These are phyloP conservation scores for Drosophila nebulosa DNA, from an alignment of 1,140 invertebrate genomes.

Conservation along the genomic window DNA sequence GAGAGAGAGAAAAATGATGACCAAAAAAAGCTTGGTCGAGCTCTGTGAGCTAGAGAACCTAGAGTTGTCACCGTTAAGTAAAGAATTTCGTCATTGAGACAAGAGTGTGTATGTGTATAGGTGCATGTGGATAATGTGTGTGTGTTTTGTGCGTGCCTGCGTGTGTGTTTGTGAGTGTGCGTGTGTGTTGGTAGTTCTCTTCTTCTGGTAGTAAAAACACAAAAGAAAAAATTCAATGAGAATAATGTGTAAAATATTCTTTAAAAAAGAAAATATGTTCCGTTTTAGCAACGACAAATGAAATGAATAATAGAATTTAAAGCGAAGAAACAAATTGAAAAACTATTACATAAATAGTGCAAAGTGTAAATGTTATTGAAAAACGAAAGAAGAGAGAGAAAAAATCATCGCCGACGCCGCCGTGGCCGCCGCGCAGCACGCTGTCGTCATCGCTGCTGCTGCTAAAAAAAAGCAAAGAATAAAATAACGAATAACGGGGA, in stretches of 20 bases:
- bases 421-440: constrained; percentile 67
- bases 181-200: constrained; percentile 59
- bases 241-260: constrained; percentile 61
- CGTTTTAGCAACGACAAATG: constrained; percentile 23
- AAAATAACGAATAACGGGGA: constrained; percentile 31
- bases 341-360: constrained; percentile 78
- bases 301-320: constrained; percentile 38
- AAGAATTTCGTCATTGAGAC: constrained; percentile 79
- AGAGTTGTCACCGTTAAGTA: constrained; percentile 70
- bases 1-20: constrained; percentile 53
- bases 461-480: constrained; percentile 35
- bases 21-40: constrained; percentile 50
- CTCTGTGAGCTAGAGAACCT: constrained; percentile 67
- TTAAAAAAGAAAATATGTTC: constrained; percentile 25
- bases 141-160: constrained; percentile 46
- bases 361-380: constrained; percentile 78
- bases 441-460: constrained; percentile 68
- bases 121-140: constrained; percentile 57
- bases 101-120: constrained; percentile 31
- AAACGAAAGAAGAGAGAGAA: constrained; percentile 48
- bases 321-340: constrained; percentile 56
- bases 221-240: constrained; percentile 56
- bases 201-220: constrained; percentile 62
- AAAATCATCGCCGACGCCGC: constrained; percentile 58
- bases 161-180: constrained; percentile 18